Base-by-base conservation (phyloP, 1,140 invertebrate species). In the Vanessa atalanta region DNA sequence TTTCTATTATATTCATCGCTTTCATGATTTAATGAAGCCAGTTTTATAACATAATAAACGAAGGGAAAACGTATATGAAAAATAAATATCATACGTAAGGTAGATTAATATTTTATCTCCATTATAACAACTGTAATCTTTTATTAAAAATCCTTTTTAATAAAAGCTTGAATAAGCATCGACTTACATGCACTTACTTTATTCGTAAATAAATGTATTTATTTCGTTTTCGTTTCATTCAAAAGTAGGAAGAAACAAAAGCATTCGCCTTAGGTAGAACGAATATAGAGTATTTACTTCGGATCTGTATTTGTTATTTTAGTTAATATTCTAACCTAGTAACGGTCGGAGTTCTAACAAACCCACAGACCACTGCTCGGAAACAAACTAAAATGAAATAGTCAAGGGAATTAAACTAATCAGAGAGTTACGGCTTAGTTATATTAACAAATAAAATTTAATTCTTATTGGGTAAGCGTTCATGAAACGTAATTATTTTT, bases 331-430 rank as follows among this genome's bases (percentile, higher is more conserved):
- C 31, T 61, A 61, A 37, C 26, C 23, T 31, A 37, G 31, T 61
- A 61, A 60, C 23, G 14, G 11, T 61, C 14, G 14, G n/a, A 57
- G 66, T 57, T 68, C 48, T 55, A 47, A 60, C 53, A 57, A 68
- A 47, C 53, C 57, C 66, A 3, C 53, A 68, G 66, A 68, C 37
- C 53, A 9, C 47, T n/a, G 16, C 16, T 68, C 20, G 53, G 47
- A 55, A 67, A 67, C 23, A 67, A 67, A 57, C 20, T 57, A 57
- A 57, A 53, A 37, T 13, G 50, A 37, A 55, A 55, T 67, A 67
- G 50, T 55, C 65, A 4, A 43, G 65, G 50, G 50, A 53, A 48
- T 67, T 67, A 53, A n/a, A 12, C 26, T 20, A 55, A 67, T 67
- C 65, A 43, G 50, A 37, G 50, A 23, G 53, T 57, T 57, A 57